These are phyloP conservation scores for Nothoprocta perdicaria DNA, from an alignment of 2,113 vertebrate species.

Conservation along the genomic window DNA sequence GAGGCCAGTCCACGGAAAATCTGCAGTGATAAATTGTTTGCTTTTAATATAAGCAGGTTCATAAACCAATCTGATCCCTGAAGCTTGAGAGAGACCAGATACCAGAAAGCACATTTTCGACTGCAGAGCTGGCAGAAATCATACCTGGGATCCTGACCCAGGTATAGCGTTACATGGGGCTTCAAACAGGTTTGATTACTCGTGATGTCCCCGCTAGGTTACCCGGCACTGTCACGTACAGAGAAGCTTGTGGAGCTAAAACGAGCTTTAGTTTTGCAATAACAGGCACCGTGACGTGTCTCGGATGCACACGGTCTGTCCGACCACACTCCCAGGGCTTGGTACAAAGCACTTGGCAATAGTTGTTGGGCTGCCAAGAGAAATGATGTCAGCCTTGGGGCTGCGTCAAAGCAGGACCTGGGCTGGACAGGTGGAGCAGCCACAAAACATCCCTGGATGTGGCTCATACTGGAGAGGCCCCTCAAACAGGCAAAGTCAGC, in stretches of 20 bases:
- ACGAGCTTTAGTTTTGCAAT: background rate
- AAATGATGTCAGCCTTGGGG: accelerated
- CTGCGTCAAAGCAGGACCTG: background rate
- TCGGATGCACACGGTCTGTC: background rate
- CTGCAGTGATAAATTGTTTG: constrained; percentile 60
- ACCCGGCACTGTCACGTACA: background rate
- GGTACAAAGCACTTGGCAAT: no score
- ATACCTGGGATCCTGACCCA: constrained; percentile 57
- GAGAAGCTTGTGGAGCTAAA: background rate
- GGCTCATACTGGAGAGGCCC: background rate
- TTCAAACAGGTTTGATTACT: background rate
- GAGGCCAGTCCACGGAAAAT: constrained; percentile 18
- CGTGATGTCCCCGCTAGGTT: accelerated
- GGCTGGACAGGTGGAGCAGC: background rate
- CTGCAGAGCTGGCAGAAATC: constrained; percentile 50
- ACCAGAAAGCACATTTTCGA: constrained; percentile 40
- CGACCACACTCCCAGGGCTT: accelerated
- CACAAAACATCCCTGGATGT: accelerated
- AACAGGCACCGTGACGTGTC: background rate
- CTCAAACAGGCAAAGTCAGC: accelerated
- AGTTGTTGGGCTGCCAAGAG: background rate
- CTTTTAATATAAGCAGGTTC: constrained; percentile 66
- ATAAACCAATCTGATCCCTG: constrained; percentile 67
- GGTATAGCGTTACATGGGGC: background rate
- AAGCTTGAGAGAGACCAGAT: constrained; percentile 65